Evolutionary conservation across 2,888 invertebrate genomes (phyloP).

Genomic region (Papilio elwesi): DNA sequence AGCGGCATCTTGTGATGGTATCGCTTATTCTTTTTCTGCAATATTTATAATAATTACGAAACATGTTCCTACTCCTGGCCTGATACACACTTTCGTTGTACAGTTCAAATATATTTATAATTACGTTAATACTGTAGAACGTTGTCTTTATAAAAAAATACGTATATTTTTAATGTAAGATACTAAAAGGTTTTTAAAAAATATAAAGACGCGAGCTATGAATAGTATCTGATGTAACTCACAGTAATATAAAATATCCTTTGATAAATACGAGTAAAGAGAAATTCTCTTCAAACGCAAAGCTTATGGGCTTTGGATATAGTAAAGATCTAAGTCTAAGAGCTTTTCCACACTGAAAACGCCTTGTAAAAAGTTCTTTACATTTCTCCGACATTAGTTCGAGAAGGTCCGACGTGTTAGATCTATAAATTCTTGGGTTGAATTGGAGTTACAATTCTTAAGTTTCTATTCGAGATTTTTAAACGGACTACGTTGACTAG

Average conservation of each 20-base stretch:
- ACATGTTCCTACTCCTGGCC: no score
- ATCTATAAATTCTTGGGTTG: slow-evolving; percentile 3
- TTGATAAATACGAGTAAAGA: slow-evolving; percentile 13
- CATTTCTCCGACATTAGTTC: slow-evolving; percentile 13
- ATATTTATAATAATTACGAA: no score
- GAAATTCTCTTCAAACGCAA: slow-evolving; percentile 8
- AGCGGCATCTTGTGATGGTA: no score
- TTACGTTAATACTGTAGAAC: no score
- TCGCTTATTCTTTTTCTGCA: no score
- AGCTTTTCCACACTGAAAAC: slow-evolving; percentile 13
- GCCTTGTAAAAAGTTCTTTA: slow-evolving; percentile 17
- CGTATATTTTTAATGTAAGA: background rate
- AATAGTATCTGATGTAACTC: background rate
- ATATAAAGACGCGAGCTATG: slow-evolving; percentile 1
- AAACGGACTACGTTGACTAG: background rate
- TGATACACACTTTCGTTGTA: no score
- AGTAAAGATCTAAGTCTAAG: slow-evolving; percentile 2
- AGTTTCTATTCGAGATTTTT: background rate
- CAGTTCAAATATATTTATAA: no score
- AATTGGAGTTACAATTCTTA: background rate
- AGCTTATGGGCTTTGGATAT: slow-evolving; percentile 12
- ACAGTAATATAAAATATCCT: no score
- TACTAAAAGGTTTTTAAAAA: background rate
- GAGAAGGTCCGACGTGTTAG: slow-evolving; percentile 11
- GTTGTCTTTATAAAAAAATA: no score